Conservation (phyloP, 2,797 vertebrate genomes). For the Malurus leucopterus region DNA sequence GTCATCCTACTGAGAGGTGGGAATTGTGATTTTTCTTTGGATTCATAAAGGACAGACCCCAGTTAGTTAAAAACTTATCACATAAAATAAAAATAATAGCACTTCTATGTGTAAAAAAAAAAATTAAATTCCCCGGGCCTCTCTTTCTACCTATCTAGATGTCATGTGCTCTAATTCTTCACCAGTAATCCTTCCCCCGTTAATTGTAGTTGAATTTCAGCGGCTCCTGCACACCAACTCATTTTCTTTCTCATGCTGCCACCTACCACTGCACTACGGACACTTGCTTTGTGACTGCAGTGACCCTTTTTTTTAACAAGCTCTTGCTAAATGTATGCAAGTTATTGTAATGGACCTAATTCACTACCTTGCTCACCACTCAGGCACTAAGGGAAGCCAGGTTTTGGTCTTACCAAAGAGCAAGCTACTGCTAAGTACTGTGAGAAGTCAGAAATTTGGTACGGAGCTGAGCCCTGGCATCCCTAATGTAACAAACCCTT, state of each 20-base stretch:
- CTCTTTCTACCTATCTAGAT: neutral
- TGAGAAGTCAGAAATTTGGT: neutral
- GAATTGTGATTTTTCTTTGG: neutral
- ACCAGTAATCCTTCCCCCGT: neutral
- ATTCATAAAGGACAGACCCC: neutral
- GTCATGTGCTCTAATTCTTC: neutral
- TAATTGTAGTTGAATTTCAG: neutral
- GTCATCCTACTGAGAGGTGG: neutral
- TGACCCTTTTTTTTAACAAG: neutral
- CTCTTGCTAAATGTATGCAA: neutral
- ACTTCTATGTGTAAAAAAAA: neutral
- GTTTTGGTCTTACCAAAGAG: neutral
- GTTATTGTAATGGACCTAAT: neutral
- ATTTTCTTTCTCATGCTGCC: conserved; percentile 20
- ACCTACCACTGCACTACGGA: neutral
- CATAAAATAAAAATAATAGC: neutral
- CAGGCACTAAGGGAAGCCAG: neutral
- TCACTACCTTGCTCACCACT: neutral
- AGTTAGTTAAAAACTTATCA: neutral
- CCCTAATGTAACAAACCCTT: neutral
- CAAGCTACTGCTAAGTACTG: neutral
- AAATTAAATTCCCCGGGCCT: neutral
- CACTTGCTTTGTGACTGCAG: neutral
- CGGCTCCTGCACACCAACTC: neutral
- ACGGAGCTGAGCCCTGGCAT: neutral